Evolutionary conservation across 2,113 vertebrate species (phyloP).

Genomic region (Pangasianodon hypophthalmus): DNA sequence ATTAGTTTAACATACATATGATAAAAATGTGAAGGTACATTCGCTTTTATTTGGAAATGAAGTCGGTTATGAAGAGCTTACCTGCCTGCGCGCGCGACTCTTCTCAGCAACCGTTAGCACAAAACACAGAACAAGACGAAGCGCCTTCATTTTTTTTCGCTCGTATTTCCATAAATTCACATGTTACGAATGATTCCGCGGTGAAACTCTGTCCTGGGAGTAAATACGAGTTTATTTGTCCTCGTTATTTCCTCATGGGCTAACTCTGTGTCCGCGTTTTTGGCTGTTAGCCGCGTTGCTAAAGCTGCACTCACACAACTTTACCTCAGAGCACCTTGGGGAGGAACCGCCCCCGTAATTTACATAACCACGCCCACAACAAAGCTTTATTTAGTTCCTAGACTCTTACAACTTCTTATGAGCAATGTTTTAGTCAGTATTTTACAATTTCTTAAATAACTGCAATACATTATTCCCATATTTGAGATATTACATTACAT

Average conservation of each 20-base stretch:
- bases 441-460: neutral
- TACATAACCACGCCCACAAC: slow-evolving; percentile 1
- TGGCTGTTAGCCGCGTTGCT: neutral
- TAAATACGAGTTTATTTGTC: neutral
- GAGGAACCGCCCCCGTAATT: neutral
- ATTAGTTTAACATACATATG: neutral
- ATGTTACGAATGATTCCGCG: neutral
- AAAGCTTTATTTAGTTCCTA: neutral
- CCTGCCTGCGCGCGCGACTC: neutral
- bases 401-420: neutral
- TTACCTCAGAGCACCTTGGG: neutral
- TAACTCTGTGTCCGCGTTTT: neutral
- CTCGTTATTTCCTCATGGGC: neutral
- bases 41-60: neutral
- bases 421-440: neutral
- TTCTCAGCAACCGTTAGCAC: neutral
- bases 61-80: neutral
- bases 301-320: neutral
- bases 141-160: neutral
- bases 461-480: neutral
- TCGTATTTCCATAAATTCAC: neutral
- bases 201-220: neutral
- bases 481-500: neutral
- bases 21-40: neutral
- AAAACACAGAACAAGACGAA: neutral